Percentiles rank a stretch among this genome's conserved stretches.
Conservation (phyloP, 2,113 vertebrate genomes). For the Trogon surrucura region DNA sequence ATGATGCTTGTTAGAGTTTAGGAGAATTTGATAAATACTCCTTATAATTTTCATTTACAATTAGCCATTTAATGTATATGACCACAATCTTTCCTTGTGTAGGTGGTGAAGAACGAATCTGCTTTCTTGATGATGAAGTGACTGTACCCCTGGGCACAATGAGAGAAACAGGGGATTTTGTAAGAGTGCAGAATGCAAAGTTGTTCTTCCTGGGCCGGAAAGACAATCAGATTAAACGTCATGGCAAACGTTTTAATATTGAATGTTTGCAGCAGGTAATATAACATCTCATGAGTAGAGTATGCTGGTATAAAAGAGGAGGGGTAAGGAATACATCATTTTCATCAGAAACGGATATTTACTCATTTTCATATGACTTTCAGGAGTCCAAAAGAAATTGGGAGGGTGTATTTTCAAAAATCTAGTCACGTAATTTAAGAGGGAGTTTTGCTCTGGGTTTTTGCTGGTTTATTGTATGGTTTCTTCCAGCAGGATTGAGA, state of each 20-base stretch:
- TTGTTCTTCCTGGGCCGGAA: constrained; percentile 89
- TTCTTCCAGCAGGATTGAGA: background rate
- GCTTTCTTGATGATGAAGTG: constrained; percentile 88
- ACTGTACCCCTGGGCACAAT: constrained; percentile 79
- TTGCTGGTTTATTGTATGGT: background rate
- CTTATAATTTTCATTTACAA: background rate
- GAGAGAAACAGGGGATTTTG: constrained; percentile 93
- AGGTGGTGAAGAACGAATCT: constrained; percentile 90
- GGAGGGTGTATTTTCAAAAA: background rate
- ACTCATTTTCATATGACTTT: background rate
- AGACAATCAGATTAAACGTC: constrained; percentile 91
- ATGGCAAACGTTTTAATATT: constrained; percentile 86
- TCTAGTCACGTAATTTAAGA: background rate
- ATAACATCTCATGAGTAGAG: background rate
- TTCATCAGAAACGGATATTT: background rate
- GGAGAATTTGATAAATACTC: background rate
- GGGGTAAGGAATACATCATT: background rate
- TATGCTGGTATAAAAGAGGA: background rate
- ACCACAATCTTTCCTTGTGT: constrained; percentile 5
- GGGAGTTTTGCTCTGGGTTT: background rate
- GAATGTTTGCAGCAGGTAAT: constrained; percentile 87
- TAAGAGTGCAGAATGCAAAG: constrained; percentile 71
- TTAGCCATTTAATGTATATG: background rate
- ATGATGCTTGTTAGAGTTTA: background rate
- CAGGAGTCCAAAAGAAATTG: background rate